Conservation (phyloP, 2,888 invertebrate species). For the Tetragonisca angustula region DNA sequence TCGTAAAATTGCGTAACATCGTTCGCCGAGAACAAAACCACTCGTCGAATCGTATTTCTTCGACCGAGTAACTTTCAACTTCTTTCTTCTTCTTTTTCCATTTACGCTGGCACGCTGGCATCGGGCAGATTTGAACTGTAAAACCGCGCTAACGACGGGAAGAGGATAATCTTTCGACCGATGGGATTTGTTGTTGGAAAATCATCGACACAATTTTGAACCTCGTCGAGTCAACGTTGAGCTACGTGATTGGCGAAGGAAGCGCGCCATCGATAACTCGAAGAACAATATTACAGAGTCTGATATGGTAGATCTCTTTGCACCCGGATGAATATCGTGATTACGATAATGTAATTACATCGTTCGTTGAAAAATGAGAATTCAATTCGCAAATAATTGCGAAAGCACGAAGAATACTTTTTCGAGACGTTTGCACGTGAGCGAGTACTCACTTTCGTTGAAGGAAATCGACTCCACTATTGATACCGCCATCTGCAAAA, state of each 20-base stretch:
- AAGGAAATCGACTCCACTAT: neutral
- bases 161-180: conserved; percentile 75
- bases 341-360: too few species aligned
- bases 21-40: neutral
- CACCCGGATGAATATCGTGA: too few species aligned
- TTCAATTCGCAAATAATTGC: too few species aligned
- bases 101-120: conserved; percentile 3
- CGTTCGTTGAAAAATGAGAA: too few species aligned
- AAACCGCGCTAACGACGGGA: conserved; percentile 75
- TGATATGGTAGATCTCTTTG: conserved; percentile 25
- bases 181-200: conserved; percentile 40
- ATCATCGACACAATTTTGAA: conserved; percentile 45
- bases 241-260: conserved; percentile 5
- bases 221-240: conserved; percentile 13
- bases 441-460: neutral
- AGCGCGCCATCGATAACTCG: conserved; percentile 49
- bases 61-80: conserved; percentile 2
- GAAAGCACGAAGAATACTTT: too few species aligned
- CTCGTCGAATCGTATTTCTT: neutral
- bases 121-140: neutral
- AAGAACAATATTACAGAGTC: conserved; percentile 24
- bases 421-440: neutral
- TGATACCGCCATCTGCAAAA: conserved; percentile 48
- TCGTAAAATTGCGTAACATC: conserved; percentile 22
- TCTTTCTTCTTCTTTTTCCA: conserved; percentile 12